A percentile compares a stretch with the other conserved stretches of the same genome.
These are phyloP conservation scores for Monochamus alternatus DNA, from an alignment of 2,888 invertebrate species.

Conservation along the genomic window DNA sequence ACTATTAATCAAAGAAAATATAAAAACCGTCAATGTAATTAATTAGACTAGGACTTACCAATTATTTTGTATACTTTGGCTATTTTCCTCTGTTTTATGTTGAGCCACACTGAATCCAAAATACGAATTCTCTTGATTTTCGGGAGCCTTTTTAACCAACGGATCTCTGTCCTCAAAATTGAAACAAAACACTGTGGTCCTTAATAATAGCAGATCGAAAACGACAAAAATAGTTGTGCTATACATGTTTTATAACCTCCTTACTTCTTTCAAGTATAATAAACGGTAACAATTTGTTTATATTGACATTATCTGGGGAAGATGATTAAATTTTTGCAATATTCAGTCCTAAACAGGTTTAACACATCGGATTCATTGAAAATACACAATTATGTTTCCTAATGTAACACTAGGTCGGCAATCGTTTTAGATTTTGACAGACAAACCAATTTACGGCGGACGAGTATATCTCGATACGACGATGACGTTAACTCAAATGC, in stretches of 20 bases:
- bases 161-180: constrained; percentile 62
- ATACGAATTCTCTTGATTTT: constrained; percentile 56
- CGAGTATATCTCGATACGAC: neutral
- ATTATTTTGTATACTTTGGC: constrained; percentile 45
- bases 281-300: neutral
- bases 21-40: no score
- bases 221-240: neutral
- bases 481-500: neutral
- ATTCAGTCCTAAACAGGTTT: no score
- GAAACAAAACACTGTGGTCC: constrained; percentile 57
- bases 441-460: neutral
- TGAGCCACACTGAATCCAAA: constrained; percentile 64
- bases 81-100: constrained; percentile 54
- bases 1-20: no score
- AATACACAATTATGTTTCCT: no score
- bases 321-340: neutral
- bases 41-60: constrained; percentile 50
- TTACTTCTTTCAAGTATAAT: neutral
- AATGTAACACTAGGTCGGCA: neutral
- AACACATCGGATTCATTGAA: no score
- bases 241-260: neutral
- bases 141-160: constrained; percentile 59
- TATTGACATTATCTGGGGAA: neutral
- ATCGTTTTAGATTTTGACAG: neutral
- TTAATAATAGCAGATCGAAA: constrained; percentile 31